Evolutionary conservation across 2,888 invertebrate genomes (phyloP), one percentile per base, ranked within the genome.

Genomic region (Drosophila borealis): DNA sequence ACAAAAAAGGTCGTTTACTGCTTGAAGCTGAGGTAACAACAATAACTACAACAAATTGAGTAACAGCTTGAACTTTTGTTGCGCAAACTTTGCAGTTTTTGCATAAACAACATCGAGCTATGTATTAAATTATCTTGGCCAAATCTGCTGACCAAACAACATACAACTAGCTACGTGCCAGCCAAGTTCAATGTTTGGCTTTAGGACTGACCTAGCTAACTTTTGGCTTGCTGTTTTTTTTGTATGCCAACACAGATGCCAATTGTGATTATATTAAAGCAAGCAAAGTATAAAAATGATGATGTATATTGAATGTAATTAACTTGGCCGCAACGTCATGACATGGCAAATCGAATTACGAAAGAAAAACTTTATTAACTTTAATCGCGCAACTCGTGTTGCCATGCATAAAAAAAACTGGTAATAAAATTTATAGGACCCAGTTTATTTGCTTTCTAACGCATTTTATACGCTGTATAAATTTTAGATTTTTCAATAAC

Each of bases 171-270:
- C 17, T 53, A 51, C 55, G 42, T 56, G 45, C 8, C 9, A 50
- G 60, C 49, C 76, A 77, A 78, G 77, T 78, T 78, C 78, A 74
- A 48, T 78, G 74, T 42, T 63, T 63, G 53, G n/a, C 34, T 51
- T 45, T 33, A 68, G 36, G 69, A 50, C 61, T 76, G 77, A 74
- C 75, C 71, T 71, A 78, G 60, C 56, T 55, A 49, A 71, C 54
- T 61, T 49, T 55, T 25, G 17, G 10, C 17, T 14, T 36, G n/a
- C 45, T 37, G 21, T 41, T 48, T 53, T 41, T 8, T 41, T 53
- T 29, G 14, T 17, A 9, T 54, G 44, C 25, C 54, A 46, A 29
- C 45, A 34, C 17, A 50, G 54, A 25, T 46, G 45, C 48, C 11
- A 36, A 11, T 36, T 71, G 34, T 11, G 51, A 46, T 64, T 59